Evolutionary conservation across 2,888 invertebrate species (phyloP).

Genomic region (Melinaea menophilus): DNA sequence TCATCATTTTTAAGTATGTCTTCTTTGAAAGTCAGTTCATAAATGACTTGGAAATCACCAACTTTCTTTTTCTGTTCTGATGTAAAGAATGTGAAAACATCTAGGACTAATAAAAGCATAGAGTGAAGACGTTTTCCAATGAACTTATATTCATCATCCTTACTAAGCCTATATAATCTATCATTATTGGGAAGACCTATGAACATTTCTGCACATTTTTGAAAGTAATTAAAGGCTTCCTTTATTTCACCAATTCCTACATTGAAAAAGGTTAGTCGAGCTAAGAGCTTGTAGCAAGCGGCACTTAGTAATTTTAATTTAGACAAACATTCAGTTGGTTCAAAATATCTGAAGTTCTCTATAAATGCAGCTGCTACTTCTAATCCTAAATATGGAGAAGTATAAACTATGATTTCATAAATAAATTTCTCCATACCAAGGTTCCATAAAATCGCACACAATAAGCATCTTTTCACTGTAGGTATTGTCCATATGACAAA

Average conservation of each 20-base stretch:
- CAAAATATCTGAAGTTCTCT: slow-evolving; percentile 55
- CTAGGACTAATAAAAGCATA: slow-evolving; percentile 39
- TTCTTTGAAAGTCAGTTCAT: slow-evolving; percentile 48
- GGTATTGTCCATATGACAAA: slow-evolving; percentile 60
- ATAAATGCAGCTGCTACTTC: slow-evolving; percentile 55
- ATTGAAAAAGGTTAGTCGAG: slow-evolving; percentile 53
- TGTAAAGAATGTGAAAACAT: slow-evolving; percentile 24
- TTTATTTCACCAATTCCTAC: slow-evolving; percentile 40
- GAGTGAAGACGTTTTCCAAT: slow-evolving; percentile 51
- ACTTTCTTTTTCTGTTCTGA: slow-evolving; percentile 40
- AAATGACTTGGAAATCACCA: slow-evolving; percentile 42
- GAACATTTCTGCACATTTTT: slow-evolving; percentile 55
- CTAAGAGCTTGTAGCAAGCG: slow-evolving; percentile 53
- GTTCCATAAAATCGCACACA: slow-evolving; percentile 65
- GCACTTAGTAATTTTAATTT: slow-evolving; percentile 47
- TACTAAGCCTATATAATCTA: slow-evolving; percentile 45
- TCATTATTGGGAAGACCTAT: slow-evolving; percentile 53
- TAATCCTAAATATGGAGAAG: slow-evolving; percentile 52
- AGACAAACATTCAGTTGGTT: slow-evolving; percentile 50
- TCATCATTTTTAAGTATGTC: slow-evolving; percentile 38
- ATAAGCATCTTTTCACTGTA: slow-evolving; percentile 55
- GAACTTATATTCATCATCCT: slow-evolving; percentile 53
- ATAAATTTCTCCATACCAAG: slow-evolving; percentile 56
- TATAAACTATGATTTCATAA: slow-evolving; percentile 54
- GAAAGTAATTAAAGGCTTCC: slow-evolving; percentile 44